Base-by-base conservation (phyloP, 2,797 vertebrate genomes). In the Paratrypauchen microcephalus region DNA sequence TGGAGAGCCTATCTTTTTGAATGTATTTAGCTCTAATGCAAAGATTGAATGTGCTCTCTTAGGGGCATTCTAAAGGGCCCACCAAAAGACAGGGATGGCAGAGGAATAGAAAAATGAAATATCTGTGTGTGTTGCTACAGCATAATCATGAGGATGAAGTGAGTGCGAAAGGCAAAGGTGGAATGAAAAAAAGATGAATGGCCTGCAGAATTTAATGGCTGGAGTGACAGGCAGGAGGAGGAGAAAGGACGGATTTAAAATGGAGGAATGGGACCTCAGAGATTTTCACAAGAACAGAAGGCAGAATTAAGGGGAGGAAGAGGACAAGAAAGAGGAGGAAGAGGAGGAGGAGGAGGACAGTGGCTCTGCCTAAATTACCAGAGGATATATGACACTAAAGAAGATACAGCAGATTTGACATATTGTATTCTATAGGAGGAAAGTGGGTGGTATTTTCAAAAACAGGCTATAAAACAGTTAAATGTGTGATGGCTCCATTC, bases 331-430 rank as follows among this genome's bases (percentile, higher is more conserved):
- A 9, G 32, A 36, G 32, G 32, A 9, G 8, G 32, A 36, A 1
- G 41, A 45, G 2, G 32, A 36, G 32, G 32, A 9, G 8, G 32
- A 36, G 8, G 41, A 45, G 2, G 0, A 7, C 32, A 83, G 71
- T 47, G 66, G 65, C 55, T 75, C 60, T 54, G 66, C 59, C 65
- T 52, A 83, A 75, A 87, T 82, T 70, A 82, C 69, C 79, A 59
- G 60, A 18, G 79, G 75, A 85, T 68, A 83, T 64, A 86, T 54
- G 72, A 81, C 78, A 82, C 74, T 72, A 86, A 85, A 86, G 69
- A 82, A 66, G 62, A 77, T 32, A 66, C 62, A 74, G 68, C 36
- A 41, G 75, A 70, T 71, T 65, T 73, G 84, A 82, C 69, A 65
- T 69, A 6, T 52, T n/a, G 16, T 16, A 26, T 28, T 57, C 5